Evolutionary conservation across 2,113 vertebrate species (phyloP).

Genomic region (Shinisaurus crocodilurus): DNA sequence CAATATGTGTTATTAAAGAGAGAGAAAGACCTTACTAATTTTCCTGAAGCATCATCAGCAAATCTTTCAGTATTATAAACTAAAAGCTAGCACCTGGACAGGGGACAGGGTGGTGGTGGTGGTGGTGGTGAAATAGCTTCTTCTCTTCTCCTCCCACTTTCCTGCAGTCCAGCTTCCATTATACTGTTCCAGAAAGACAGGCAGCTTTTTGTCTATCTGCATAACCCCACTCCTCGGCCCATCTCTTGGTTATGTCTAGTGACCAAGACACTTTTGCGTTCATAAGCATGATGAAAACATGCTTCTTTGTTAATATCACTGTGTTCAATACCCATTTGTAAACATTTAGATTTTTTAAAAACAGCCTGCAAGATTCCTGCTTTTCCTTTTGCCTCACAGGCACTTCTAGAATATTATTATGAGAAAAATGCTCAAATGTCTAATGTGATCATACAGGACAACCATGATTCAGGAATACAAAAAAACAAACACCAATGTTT

Average conservation of each 20-base stretch:
- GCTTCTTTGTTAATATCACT: neutral
- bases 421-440: neutral
- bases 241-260: neutral
- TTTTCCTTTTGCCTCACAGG: neutral
- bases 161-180: neutral
- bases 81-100: neutral
- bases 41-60: neutral
- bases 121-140: neutral
- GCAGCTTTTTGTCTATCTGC: neutral
- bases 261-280: neutral
- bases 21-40: neutral
- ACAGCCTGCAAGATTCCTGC: neutral
- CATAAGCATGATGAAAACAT: neutral
- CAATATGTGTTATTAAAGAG: neutral
- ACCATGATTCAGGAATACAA: neutral
- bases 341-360: neutral
- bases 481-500: conserved; percentile 19
- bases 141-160: neutral
- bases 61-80: neutral
- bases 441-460: neutral
- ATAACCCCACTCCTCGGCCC: neutral
- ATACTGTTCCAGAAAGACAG: neutral
- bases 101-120: neutral
- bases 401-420: conserved; percentile 15
- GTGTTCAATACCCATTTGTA: neutral